These are phyloP conservation scores for Thrips palmi DNA, from an alignment of 1,140 invertebrate species.

Conservation along the genomic window DNA sequence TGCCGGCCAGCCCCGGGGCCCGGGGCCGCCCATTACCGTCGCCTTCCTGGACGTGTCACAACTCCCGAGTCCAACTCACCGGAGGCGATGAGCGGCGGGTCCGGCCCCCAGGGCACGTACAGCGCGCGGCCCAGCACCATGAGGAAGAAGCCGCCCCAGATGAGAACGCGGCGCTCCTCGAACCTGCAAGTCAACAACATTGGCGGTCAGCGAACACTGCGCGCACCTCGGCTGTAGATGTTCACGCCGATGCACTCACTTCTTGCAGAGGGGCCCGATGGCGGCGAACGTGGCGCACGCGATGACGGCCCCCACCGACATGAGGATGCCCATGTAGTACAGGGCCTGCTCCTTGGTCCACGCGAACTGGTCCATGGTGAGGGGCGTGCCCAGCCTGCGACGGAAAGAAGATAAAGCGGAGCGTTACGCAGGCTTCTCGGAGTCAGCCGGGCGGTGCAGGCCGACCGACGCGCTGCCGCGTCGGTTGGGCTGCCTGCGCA, in stretches of 20 bases:
- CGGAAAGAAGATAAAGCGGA: conserved; percentile 13
- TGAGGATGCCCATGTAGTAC: conserved; percentile 62
- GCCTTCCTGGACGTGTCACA: too few species aligned
- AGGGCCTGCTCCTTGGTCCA: conserved; percentile 63
- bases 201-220: too few species aligned
- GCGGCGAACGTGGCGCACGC: conserved; percentile 52
- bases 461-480: too few species aligned
- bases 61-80: conserved; percentile 23
- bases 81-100: conserved; percentile 34
- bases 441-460: too few species aligned
- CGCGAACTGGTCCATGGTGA: conserved; percentile 79
- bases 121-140: conserved; percentile 51
- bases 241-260: conserved; percentile 20
- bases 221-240: neutral
- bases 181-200: conserved; percentile 27
- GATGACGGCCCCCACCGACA: conserved; percentile 56
- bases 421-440: too few species aligned
- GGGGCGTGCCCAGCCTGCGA: conserved; percentile 51
- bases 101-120: conserved; percentile 57
- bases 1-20: too few species aligned
- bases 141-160: conserved; percentile 64
- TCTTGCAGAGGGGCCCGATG: conserved; percentile 50
- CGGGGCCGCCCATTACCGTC: too few species aligned
- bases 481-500: too few species aligned
- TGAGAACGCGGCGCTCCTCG: conserved; percentile 47